Evolutionary conservation across 2,888 invertebrate genomes (phyloP).

Genomic region (Muscina levida): DNA sequence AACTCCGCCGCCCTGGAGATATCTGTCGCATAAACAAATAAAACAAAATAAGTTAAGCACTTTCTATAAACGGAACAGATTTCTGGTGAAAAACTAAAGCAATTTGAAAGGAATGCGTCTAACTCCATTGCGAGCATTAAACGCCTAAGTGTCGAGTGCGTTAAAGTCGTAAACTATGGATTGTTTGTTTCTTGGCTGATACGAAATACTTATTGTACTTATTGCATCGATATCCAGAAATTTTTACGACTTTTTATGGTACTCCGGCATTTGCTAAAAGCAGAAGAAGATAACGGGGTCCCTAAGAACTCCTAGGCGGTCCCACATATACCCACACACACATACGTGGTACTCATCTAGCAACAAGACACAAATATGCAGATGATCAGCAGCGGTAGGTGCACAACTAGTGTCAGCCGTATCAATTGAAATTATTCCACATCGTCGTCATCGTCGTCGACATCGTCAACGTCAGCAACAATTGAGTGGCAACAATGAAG

Average conservation of each 20-base stretch:
- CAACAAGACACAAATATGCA: constrained; percentile 8
- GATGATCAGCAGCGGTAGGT: constrained; percentile 28
- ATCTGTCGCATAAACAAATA: constrained; percentile 64
- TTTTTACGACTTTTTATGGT: constrained; percentile 59
- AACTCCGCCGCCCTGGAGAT: constrained; percentile 36
- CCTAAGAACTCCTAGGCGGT: too few relatives aligned
- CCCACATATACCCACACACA: neutral
- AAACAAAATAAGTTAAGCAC: constrained; percentile 60
- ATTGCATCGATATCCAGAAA: constrained; percentile 50
- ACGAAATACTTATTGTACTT: neutral
- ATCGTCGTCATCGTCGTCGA: too few relatives aligned
- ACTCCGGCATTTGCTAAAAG: constrained; percentile 36
- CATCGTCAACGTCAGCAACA: too few relatives aligned
- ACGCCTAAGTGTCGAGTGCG: constrained; percentile 1
- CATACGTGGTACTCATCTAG: neutral
- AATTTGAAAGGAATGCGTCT: constrained; percentile 42
- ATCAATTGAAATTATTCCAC: constrained; percentile 48
- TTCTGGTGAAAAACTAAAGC: constrained; percentile 18
- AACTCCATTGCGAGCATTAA: constrained; percentile 27
- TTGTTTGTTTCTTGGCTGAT: constrained; percentile 41
- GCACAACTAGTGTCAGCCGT: constrained; percentile 5
- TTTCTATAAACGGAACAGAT: constrained; percentile 46
- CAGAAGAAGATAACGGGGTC: too few relatives aligned
- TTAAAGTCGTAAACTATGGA: constrained; percentile 57
- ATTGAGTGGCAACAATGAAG: constrained; percentile 55